These are phyloP conservation scores for Amphipoea lucens DNA, from an alignment of 2,888 invertebrate genomes.

Conservation along the genomic window DNA sequence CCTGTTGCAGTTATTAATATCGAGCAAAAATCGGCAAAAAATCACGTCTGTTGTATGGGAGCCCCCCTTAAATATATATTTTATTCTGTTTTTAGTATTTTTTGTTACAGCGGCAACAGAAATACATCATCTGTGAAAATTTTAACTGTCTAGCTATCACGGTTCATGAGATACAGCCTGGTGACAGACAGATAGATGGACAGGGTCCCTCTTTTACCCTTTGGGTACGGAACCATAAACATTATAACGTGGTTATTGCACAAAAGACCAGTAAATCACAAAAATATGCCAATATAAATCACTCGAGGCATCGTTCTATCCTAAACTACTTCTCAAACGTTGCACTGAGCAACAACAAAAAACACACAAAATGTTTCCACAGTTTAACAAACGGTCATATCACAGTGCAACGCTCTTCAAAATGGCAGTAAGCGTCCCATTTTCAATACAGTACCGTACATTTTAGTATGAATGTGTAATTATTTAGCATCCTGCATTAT, in stretches of 20 bases:
- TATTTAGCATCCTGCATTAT: slow-evolving; percentile 85
- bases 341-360: slow-evolving; percentile 46
- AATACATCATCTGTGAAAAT: too few species aligned
- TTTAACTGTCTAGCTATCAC: too few species aligned
- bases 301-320: slow-evolving; percentile 30
- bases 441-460: slow-evolving; percentile 69
- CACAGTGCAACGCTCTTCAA: slow-evolving; percentile 67
- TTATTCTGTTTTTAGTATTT: too few species aligned
- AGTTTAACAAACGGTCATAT: slow-evolving; percentile 43
- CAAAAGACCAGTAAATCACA: not conserved
- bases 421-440: slow-evolving; percentile 63
- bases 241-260: not conserved
- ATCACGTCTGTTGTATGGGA: too few species aligned
- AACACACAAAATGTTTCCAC: slow-evolving; percentile 49
- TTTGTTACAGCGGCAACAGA: too few species aligned
- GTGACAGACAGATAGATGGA: too few species aligned
- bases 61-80: too few species aligned
- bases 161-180: too few species aligned
- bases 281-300: slow-evolving; percentile 43
- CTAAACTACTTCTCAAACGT: slow-evolving; percentile 44
- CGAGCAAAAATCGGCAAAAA: too few species aligned
- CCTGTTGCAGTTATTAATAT: too few species aligned
- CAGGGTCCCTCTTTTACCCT: too few species aligned
- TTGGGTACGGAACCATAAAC: too few species aligned
- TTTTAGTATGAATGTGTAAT: slow-evolving; percentile 85